Conservation (phyloP, 2,113 vertebrate genomes). For the Pristiophorus japonicus region DNA sequence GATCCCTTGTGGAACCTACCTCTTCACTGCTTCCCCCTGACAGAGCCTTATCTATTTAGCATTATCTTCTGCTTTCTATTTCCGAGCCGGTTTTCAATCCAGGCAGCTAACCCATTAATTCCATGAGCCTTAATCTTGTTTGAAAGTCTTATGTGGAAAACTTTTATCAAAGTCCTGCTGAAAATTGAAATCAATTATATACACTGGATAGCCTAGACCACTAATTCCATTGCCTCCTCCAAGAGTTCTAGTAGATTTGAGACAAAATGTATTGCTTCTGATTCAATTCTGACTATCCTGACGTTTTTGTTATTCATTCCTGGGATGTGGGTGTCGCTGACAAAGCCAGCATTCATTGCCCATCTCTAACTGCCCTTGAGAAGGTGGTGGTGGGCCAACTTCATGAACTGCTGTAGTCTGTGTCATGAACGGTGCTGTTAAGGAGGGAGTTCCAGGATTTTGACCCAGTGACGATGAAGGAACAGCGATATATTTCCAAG, state of each 20-base stretch:
- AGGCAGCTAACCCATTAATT: background rate
- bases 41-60: background rate
- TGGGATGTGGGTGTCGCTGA: too few species aligned
- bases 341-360: too few species aligned
- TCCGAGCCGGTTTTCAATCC: background rate
- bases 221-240: background rate
- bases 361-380: too few species aligned
- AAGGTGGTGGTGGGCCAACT: too few species aligned
- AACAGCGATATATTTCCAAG: too few species aligned
- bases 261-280: background rate
- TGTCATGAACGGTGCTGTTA: too few species aligned
- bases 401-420: too few species aligned
- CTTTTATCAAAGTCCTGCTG: background rate
- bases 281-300: background rate
- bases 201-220: background rate
- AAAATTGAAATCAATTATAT: background rate
- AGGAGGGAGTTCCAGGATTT: too few species aligned
- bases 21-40: background rate
- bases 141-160: background rate
- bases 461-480: too few species aligned
- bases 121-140: background rate
- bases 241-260: background rate
- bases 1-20: background rate
- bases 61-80: background rate
- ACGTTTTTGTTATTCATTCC: too few species aligned